These are phyloP conservation scores for Meganola albula DNA, from an alignment of 2,888 invertebrate genomes.

Conservation along the genomic window DNA sequence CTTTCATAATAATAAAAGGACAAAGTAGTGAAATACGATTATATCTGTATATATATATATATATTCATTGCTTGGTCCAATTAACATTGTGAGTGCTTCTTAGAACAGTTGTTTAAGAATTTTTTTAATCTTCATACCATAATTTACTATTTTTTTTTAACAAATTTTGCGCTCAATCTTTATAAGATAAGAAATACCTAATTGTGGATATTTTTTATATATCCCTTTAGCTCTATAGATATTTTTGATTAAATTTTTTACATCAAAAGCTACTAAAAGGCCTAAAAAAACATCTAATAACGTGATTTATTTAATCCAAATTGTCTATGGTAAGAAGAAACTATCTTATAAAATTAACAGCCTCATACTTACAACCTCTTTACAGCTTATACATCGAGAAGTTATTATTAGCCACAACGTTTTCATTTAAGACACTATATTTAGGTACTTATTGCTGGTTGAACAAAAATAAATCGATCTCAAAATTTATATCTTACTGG, in stretches of 20 bases:
- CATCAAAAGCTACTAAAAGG: too few species aligned
- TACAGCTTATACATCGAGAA: constrained; percentile 42
- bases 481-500: constrained; percentile 7
- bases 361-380: constrained; percentile 62
- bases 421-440: constrained; percentile 58
- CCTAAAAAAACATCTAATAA: too few species aligned
- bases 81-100: constrained; percentile 11
- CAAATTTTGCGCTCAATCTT: too few species aligned
- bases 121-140: too few species aligned
- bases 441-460: constrained; percentile 51
- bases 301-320: too few species aligned
- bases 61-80: constrained; percentile 11
- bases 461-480: constrained; percentile 12
- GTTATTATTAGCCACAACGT: constrained; percentile 57
- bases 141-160: too few species aligned
- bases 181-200: too few species aligned
- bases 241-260: too few species aligned
- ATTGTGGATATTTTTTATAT: too few species aligned
- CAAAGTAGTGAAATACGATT: background rate
- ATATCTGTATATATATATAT: background rate
- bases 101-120: too few species aligned
- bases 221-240: too few species aligned
- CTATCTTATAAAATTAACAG: constrained; percentile 45
- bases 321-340: constrained; percentile 39
- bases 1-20: constrained; percentile 10